phyloP scores from a whole-genome alignment of 2,888 invertebrate genomes.

The Drosophila leonis region DNA sequence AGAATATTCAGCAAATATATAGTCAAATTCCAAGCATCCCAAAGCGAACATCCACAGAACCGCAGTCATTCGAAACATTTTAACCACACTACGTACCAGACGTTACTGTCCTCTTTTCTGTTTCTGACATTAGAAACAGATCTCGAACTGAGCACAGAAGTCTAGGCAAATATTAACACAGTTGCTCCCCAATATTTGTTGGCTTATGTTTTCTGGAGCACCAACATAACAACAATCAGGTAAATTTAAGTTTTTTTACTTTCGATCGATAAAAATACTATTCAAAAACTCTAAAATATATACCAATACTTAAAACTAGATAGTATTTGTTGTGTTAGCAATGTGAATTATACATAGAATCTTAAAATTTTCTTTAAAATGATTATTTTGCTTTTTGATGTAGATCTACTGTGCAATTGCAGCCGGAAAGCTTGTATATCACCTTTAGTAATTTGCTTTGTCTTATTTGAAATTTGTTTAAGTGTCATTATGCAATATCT shows the following conservation, averaged over 20 bases:
- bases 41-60: constrained; percentile 4
- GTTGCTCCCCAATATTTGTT: constrained; percentile 31
- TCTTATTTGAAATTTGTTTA: too few relatives aligned
- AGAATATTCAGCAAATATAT: constrained; percentile 14
- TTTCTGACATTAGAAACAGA: background rate
- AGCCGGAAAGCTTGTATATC: too few relatives aligned
- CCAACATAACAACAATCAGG: background rate
- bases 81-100: constrained; percentile 15
- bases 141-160: background rate
- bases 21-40: constrained; percentile 1
- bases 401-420: too few relatives aligned
- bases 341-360: too few relatives aligned
- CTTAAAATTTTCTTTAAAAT: too few relatives aligned
- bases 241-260: too few relatives aligned
- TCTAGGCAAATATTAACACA: constrained; percentile 57
- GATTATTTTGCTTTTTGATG: too few relatives aligned
- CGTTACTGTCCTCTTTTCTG: constrained; percentile 33
- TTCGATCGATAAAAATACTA: too few relatives aligned
- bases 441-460: too few relatives aligned
- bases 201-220: background rate
- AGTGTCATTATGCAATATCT: too few relatives aligned
- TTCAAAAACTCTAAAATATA: too few relatives aligned
- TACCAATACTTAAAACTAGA: too few relatives aligned
- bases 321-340: background rate
- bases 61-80: constrained; percentile 37